phyloP scores from a whole-genome alignment of 2,888 invertebrate genomes.

The Chymomyza caudatula region DNA sequence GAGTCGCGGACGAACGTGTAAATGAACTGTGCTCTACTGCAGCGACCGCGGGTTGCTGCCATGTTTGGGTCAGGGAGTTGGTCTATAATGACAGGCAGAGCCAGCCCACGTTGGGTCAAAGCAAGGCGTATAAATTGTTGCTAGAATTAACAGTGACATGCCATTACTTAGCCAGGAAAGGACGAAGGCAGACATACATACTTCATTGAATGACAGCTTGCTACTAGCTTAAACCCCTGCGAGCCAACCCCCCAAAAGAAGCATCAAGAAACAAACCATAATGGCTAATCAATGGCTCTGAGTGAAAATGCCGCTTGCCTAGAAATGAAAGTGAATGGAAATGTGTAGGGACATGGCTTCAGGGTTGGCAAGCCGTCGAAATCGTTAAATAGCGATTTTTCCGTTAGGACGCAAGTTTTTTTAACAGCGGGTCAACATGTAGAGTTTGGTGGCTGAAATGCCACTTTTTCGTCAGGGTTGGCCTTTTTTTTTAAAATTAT shows the following conservation, averaged over 20 bases:
- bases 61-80: neutral
- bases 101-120: neutral
- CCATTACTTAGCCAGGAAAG: constrained; percentile 57
- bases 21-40: neutral
- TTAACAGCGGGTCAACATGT: too few species aligned
- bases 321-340: neutral
- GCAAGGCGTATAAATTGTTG: constrained; percentile 52
- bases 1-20: neutral
- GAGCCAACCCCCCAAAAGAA: constrained; percentile 11
- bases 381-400: too few species aligned
- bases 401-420: too few species aligned
- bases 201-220: too few species aligned
- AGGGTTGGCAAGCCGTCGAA: too few species aligned
- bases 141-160: constrained; percentile 69
- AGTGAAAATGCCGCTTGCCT: constrained; percentile 25
- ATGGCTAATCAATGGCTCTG: constrained; percentile 34
- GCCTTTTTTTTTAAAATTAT: too few species aligned
- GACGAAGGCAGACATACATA: too few species aligned
- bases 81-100: neutral
- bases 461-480: too few species aligned
- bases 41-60: neutral
- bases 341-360: neutral
- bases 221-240: neutral
- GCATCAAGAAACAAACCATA: constrained; percentile 27
- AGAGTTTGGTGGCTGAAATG: too few species aligned